Base-by-base conservation (phyloP, 2,797 vertebrate species). In the Apodemus agrarius region DNA sequence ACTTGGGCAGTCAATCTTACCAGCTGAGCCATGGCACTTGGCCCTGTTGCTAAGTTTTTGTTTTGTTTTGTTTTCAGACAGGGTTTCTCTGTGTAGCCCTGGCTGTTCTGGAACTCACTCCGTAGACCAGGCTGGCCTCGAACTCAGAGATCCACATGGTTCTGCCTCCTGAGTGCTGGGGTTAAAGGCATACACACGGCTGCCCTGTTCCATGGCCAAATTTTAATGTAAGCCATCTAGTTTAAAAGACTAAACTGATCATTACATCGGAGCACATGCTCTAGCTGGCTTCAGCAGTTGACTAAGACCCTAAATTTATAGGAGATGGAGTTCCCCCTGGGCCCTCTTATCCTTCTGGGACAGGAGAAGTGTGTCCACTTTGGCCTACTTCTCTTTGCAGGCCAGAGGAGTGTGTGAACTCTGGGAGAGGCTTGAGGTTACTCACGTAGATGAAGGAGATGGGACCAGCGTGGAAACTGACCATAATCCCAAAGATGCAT, bases 361-460 rank as follows among this genome's bases (percentile, higher is more conserved):
- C 3, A 34, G n/a, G 17, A n/a, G 65, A 31, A 78, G 26, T 61
- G 37, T 89, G 19, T 82, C 37, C 24, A 4, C 54, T 17, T 1
- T 14, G 84, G 46, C 43, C 67, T 3, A n/a, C 37, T 49, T 57
- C 22, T 43, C 49, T 63, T 52, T 65, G 59, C 22, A 96, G 79
- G 43, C 43, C 75, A 65, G 61, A 43, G 34, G 43, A 49, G 43
- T 22, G 3, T 49, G 43, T 40, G 80, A 43, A 72, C 29, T 78
- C 59, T 3, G 0, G 85, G 75, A 31, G 72, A 89, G 81, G 49
- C 75, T 22, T 69, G 59, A 80, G 87, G 76, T 90, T 97, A 98
- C 98, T 98, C 89, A 98, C 98, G 4, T 96, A 98, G 97, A 98
- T 98, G 97, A 98, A 98, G 86, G 95, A 69, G 91, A 97, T 9